Evolutionary conservation across 1,140 invertebrate species (phyloP).

Genomic region (Tetramorium alpestre): DNA sequence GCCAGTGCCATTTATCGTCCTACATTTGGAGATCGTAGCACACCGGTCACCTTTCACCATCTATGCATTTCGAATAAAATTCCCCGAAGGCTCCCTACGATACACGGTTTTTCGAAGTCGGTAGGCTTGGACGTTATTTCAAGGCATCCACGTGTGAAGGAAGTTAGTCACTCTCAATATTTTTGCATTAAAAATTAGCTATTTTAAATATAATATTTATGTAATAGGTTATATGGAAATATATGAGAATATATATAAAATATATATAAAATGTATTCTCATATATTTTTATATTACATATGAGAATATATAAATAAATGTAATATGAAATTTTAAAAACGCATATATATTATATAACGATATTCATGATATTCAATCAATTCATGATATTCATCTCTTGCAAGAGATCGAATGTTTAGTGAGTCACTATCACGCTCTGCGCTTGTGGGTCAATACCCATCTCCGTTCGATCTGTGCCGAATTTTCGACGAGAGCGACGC

Average conservation of each 20-base stretch:
- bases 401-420: constrained; percentile 1
- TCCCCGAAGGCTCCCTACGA: constrained; percentile 36
- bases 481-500: constrained; percentile 3
- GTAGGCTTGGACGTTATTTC: not conserved
- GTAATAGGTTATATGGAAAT: not conserved
- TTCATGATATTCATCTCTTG: constrained; percentile 3
- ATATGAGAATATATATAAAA: not conserved
- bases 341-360: not conserved
- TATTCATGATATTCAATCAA: not conserved
- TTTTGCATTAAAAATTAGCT: not conserved
- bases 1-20: constrained; percentile 71
- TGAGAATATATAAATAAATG: not conserved
- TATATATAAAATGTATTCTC: not conserved
- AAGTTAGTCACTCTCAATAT: too few species aligned
- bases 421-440: not conserved
- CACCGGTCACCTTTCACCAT: constrained; percentile 67
- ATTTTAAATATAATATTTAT: not conserved
- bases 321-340: not conserved
- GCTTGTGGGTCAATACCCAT: constrained; percentile 3
- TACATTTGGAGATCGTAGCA: constrained; percentile 63
- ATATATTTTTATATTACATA: not conserved
- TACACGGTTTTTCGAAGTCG: not conserved
- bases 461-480: constrained; percentile 23
- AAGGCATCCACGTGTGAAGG: not conserved
- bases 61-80: constrained; percentile 66